phyloP scores from a whole-genome alignment of 1,140 invertebrate species.

The Leptinotarsa defecta region DNA sequence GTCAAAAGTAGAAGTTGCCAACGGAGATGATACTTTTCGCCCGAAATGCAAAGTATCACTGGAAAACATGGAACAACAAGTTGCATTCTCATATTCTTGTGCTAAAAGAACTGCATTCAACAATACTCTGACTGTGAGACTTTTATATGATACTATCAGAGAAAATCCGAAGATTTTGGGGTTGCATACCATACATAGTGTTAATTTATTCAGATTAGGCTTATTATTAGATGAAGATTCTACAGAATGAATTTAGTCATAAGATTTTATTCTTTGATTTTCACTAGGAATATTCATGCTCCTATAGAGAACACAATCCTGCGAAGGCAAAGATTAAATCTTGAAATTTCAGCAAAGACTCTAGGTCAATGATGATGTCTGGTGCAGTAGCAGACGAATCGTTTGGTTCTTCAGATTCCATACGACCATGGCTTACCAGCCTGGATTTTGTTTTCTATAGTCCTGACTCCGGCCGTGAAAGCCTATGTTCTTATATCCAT shows the following conservation, averaged over 20 bases:
- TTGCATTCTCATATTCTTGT: constrained; percentile 51
- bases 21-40: constrained; percentile 47
- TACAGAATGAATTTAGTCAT: background rate
- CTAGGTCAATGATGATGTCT: no score
- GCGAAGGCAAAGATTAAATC: no score
- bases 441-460: no score
- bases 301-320: no score
- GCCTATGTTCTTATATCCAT: no score
- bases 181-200: constrained; percentile 42
- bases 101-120: constrained; percentile 33
- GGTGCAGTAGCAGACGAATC: no score
- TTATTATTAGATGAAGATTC: constrained; percentile 38
- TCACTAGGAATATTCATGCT: no score
- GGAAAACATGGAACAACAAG: constrained; percentile 49
- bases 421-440: no score
- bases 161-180: constrained; percentile 46
- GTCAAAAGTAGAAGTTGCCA: constrained; percentile 43
- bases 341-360: no score
- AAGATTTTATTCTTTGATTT: no score
- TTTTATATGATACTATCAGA: constrained; percentile 47
- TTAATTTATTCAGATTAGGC: constrained; percentile 45
- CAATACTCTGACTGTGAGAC: constrained; percentile 40
- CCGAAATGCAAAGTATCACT: constrained; percentile 45
- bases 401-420: no score
- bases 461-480: no score